These are phyloP conservation scores for Taeniopygia guttata DNA, from an alignment of 2,797 vertebrate genomes.

Conservation along the genomic window DNA sequence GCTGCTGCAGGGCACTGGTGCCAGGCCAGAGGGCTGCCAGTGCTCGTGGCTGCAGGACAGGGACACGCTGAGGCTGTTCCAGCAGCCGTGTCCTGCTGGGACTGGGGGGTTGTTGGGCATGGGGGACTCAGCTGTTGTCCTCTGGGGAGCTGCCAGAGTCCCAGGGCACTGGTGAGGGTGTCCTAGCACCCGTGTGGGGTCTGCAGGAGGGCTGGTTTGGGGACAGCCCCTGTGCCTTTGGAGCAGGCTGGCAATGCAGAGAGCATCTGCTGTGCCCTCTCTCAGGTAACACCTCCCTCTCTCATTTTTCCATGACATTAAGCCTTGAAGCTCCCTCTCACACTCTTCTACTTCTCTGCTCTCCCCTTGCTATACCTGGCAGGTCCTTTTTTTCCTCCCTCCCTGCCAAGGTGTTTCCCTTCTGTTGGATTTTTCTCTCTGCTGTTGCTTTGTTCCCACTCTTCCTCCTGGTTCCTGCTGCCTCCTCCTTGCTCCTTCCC, in stretches of 20 bases:
- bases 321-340: background rate
- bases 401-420: background rate
- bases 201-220: background rate
- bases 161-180: background rate
- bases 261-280: background rate
- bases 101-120: rapidly evolving
- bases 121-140: rapidly evolving
- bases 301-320: background rate
- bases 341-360: background rate
- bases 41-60: background rate
- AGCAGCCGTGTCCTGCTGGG: rapidly evolving
- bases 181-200: rapidly evolving
- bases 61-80: background rate
- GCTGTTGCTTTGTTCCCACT: background rate
- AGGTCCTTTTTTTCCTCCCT: background rate
- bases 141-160: rapidly evolving
- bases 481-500: background rate
- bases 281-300: background rate
- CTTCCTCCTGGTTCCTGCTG: background rate
- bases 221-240: background rate
- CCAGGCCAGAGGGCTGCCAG: rapidly evolving
- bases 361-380: background rate
- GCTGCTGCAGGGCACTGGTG: background rate
- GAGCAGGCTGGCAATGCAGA: background rate
- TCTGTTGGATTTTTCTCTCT: background rate